Evolutionary conservation across 2,113 vertebrate species (phyloP), one percentile per base, ranked within the genome.

Genomic region (Nyctereutes procyonoides): DNA sequence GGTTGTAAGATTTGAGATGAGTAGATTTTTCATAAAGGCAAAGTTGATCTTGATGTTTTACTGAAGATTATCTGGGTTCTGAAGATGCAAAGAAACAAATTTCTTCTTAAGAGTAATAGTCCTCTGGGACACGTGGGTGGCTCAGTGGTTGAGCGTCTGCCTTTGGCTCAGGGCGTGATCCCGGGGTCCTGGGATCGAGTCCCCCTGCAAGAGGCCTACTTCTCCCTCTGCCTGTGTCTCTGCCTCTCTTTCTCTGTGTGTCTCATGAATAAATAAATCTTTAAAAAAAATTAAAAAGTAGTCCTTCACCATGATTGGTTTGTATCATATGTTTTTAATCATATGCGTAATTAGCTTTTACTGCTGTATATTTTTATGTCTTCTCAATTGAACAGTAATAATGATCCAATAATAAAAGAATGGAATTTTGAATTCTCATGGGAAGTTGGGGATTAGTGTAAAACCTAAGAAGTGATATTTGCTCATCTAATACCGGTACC

Each of bases 41-140:
- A 83, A 63, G 30, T 88, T 48, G 26, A 80, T 79, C 51, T 93
- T 94, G 35, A 65, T 90, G 80, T 80, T 84, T 91, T 88, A 43
- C 28, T 84, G 51, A 80, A 79, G n/a, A 77, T 17, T 53, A 6
- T 92, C 56, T 93, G 83, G 24, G 84, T 95, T 93, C 24, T 83
- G 35, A 96, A 95, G 96, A 93, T 67, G 28, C 55, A 22, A 26
- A 24, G 12, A 95, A 92, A 81, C 30, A 56, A 43, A 65, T 92
- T 55, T 81, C 60, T 80, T 67, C 48, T 32, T 67, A n/a, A 85
- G 92, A 89, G 24, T 43, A 43, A 43, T 43, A 43, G 43, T 43
- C 43, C 43, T 43, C 43, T 0, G 6, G 43, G 43, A 43, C 43
- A 43, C 43, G 5, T 43, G 43, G 43, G 43, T 43, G 43, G 43